Base-by-base conservation (phyloP, 1,140 invertebrate species). In the Hyles vespertilio region DNA sequence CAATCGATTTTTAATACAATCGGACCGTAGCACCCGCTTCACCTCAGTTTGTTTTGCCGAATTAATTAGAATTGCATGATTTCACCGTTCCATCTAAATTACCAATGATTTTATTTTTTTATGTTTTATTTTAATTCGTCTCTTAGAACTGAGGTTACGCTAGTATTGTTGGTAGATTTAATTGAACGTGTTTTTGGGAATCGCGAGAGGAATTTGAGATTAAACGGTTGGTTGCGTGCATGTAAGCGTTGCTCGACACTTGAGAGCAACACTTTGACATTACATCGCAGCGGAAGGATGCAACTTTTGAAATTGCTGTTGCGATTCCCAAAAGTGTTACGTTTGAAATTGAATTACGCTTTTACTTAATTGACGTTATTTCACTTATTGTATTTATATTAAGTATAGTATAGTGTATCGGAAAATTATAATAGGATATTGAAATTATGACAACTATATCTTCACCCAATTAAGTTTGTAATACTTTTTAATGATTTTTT, bases 381-480 rank as follows among this genome's bases (percentile, higher is more conserved):
- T 51, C 50, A 70, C 82, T 77, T 87, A 88, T 85, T 85, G 83
- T 86, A 85, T 86, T 84, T 86, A 85, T 84, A 77, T 77, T 84
- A 83, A 84, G 85, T 85, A 83, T 87, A 86, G 75, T 77, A 68
- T 87, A 84, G 77, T 81, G 72, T 76, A 74, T 80, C 74, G 71
- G 36, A 83, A 82, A 80, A 84, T 84, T 77, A 70, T 75, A 78
- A 56, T 74, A 81, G 81, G 72, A 74, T 77, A 77, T 81, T 71
- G 74, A 81, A 83, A 78, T 80, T 83, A 82, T 84, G 82, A 86
- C 83, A 86, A 84, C 74, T 80, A 74, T 73, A 75, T 68, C 51
- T 76, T 73, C 69, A 73, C 69, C 54, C 36, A 40, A 40, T 65
- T 69, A 74, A 69, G 70, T 72, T 66, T 62, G 70, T 81, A 79